Evolutionary conservation across 2,888 invertebrate species (phyloP).

Genomic region (Mythimna lalbum): DNA sequence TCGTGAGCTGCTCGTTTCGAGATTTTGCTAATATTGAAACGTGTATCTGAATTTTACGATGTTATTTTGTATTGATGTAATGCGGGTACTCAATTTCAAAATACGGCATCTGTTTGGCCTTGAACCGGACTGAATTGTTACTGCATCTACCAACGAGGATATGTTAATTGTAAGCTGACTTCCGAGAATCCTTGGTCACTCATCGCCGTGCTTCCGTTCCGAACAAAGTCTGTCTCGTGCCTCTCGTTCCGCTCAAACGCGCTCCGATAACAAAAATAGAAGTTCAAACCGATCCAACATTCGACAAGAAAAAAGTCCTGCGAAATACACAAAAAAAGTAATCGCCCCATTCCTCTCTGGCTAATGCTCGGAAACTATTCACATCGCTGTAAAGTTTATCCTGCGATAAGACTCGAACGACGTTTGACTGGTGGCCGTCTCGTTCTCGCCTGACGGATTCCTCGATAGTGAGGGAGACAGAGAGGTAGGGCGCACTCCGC

Average conservation of each 20-base stretch:
- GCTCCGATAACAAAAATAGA: constrained; percentile 82
- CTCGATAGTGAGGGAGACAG: constrained; percentile 83
- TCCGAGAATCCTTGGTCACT: constrained; percentile 77
- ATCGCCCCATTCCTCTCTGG: constrained; percentile 85
- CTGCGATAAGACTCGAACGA: constrained; percentile 85
- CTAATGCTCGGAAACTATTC: constrained; percentile 86
- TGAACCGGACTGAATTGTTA: constrained; percentile 67
- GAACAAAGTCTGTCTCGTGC: constrained; percentile 71
- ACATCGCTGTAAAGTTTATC: constrained; percentile 87
- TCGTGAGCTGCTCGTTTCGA: constrained; percentile 49
- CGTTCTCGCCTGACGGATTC: constrained; percentile 75
- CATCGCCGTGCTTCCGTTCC: constrained; percentile 73
- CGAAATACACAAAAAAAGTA: constrained; percentile 86
- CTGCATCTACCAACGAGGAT: constrained; percentile 60
- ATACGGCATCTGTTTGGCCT: constrained; percentile 60
- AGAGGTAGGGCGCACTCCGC: constrained; percentile 86
- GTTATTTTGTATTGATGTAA: constrained; percentile 25
- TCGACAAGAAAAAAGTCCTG: constrained; percentile 85
- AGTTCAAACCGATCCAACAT: constrained; percentile 76
- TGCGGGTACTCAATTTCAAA: constrained; percentile 17
- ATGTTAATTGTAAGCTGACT: constrained; percentile 72
- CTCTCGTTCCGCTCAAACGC: constrained; percentile 73
- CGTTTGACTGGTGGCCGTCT: constrained; percentile 77
- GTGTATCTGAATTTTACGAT: constrained; percentile 38
- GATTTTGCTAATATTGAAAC: constrained; percentile 46